A percentile compares a stretch with the other conserved stretches of the same genome.
These are phyloP conservation scores for Hemicentrotus pulcherrimus DNA, from an alignment of 35 echinoderm and acorn worm genomes.

Conservation along the genomic window DNA sequence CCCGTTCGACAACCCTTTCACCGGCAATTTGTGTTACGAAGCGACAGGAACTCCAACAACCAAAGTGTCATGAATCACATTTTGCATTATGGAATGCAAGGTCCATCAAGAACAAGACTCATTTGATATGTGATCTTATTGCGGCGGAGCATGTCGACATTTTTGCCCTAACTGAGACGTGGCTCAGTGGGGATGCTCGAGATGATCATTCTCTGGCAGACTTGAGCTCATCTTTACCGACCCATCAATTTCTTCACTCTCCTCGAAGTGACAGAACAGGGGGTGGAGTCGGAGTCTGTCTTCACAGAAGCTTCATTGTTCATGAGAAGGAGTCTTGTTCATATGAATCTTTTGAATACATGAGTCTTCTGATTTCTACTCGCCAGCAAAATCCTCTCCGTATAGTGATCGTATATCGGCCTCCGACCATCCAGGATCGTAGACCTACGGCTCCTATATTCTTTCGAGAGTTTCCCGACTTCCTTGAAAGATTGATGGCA, in stretches of 20 bases:
- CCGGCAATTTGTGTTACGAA: neutral
- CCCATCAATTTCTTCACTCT: slow-evolving; percentile 9
- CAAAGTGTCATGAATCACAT: neutral
- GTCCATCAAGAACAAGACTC: slow-evolving; percentile 9
- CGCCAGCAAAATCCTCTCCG: neutral
- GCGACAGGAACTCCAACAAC: neutral
- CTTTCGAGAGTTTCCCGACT: slow-evolving; percentile 26
- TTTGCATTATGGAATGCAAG: slow-evolving; percentile 28
- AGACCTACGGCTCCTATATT: neutral
- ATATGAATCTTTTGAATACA: neutral
- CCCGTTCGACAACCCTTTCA: neutral
- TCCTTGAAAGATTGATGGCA: slow-evolving; percentile 29
- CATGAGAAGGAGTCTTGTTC: neutral
- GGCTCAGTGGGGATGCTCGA: neutral
- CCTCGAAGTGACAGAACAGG: slow-evolving; percentile 5
- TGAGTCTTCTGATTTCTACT: neutral
- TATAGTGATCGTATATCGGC: neutral
- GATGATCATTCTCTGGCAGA: neutral
- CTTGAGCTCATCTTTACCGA: neutral
- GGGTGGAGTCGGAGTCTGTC: neutral
- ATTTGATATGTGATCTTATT: slow-evolving; percentile 5
- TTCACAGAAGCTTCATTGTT: neutral
- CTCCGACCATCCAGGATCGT: neutral
- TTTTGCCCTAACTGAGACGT: neutral
- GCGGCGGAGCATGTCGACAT: neutral